Conservation (phyloP, 2,113 vertebrate genomes). For the Okapia johnstoni region DNA sequence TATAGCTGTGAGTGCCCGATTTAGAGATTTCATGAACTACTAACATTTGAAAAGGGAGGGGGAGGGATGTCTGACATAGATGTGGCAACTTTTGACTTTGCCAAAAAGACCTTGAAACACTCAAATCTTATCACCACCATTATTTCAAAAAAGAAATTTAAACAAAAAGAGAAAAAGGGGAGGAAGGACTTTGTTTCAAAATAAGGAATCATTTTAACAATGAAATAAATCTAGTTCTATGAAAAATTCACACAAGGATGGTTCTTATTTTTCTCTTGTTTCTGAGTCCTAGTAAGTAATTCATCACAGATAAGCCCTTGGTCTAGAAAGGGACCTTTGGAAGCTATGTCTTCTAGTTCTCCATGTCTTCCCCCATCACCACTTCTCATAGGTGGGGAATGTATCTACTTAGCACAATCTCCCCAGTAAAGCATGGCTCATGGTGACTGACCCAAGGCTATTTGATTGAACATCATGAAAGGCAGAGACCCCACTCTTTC, state of each 20-base stretch:
- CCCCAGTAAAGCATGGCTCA: neutral
- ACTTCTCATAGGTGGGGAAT: neutral
- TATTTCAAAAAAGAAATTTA: slow-evolving; percentile 24
- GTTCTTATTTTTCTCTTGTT: neutral
- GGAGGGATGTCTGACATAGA: neutral
- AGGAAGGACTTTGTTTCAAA: slow-evolving; percentile 23
- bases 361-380: neutral
- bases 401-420: neutral
- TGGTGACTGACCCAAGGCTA: neutral
- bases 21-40: neutral
- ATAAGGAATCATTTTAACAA: neutral
- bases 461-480: neutral
- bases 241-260: neutral
- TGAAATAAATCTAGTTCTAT: neutral
- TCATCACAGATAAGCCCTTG: neutral
- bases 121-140: neutral
- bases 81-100: slow-evolving; percentile 1
- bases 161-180: neutral
- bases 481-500: neutral
- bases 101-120: slow-evolving; percentile 8
- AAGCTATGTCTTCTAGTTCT: neutral
- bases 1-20: neutral
- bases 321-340: neutral
- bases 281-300: neutral
- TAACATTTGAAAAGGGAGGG: neutral